These are phyloP conservation scores for Drosophila mimica DNA, from an alignment of 2,888 invertebrate species.

Conservation along the genomic window DNA sequence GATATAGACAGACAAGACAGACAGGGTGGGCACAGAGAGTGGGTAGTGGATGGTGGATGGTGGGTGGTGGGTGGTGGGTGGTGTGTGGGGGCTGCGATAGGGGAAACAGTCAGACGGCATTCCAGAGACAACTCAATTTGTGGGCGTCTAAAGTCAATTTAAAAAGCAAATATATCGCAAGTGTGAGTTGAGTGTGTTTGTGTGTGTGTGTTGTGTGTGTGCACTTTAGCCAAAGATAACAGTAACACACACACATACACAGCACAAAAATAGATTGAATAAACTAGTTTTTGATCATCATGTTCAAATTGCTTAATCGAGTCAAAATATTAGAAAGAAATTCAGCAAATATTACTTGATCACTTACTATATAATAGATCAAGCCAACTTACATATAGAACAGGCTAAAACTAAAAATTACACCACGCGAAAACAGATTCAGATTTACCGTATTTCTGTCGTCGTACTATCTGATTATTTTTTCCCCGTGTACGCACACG, in stretches of 20 bases:
- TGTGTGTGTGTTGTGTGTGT: conserved; percentile 22
- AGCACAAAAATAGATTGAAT: neutral
- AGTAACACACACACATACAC: conserved; percentile 17
- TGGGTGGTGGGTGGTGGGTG: neutral
- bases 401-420: neutral
- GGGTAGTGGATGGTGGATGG: neutral
- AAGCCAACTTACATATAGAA: neutral
- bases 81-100: conserved; percentile 3
- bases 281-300: neutral
- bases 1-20: conserved; percentile 34
- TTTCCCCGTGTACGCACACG: neutral
- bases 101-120: conserved; percentile 7
- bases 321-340: neutral
- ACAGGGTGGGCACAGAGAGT: neutral
- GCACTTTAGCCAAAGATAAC: conserved; percentile 58
- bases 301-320: neutral
- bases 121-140: conserved; percentile 69
- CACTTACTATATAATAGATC: neutral
- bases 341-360: neutral
- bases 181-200: conserved; percentile 12
- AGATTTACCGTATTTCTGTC: neutral
- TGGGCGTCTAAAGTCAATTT: conserved; percentile 73
- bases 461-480: neutral
- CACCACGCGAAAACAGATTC: neutral
- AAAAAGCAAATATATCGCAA: conserved; percentile 67